Percentiles rank a stretch among this genome's conserved stretches.
phyloP scores from a whole-genome alignment of 2,113 vertebrate species.

The Platysternon megacephalum region DNA sequence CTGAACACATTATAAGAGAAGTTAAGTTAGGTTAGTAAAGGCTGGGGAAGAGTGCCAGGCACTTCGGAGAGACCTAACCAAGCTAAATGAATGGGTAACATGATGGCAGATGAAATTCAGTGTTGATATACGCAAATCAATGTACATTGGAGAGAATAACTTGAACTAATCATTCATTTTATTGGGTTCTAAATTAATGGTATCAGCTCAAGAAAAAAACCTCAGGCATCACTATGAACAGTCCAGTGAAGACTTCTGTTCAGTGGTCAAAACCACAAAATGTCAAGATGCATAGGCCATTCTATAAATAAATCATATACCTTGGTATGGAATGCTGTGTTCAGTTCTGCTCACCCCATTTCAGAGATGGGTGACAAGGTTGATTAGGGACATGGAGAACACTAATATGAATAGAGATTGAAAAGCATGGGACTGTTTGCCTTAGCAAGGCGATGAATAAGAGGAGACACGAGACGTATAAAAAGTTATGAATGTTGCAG shows the following conservation, averaged over 20 bases:
- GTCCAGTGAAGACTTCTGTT: background rate
- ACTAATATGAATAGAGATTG: background rate
- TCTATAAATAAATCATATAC: background rate
- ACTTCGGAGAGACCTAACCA: background rate
- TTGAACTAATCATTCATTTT: background rate
- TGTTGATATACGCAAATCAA: background rate
- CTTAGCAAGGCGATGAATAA: background rate
- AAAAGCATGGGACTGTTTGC: background rate
- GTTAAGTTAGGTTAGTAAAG: background rate
- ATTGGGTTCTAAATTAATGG: background rate
- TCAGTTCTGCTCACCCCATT: background rate
- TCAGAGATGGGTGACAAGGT: background rate
- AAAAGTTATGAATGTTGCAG: background rate
- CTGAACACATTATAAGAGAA: background rate
- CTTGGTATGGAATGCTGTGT: background rate
- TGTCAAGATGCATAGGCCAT: background rate
- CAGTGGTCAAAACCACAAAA: background rate
- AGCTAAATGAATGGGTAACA: background rate
- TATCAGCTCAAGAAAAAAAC: background rate
- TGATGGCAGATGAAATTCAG: background rate
- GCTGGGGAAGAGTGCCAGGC: background rate
- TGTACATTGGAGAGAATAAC: background rate
- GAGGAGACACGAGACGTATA: background rate
- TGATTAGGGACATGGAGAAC: background rate
- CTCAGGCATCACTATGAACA: background rate